phyloP scores from a whole-genome alignment of 2,113 vertebrate genomes.

The Plectropomus leopardus region DNA sequence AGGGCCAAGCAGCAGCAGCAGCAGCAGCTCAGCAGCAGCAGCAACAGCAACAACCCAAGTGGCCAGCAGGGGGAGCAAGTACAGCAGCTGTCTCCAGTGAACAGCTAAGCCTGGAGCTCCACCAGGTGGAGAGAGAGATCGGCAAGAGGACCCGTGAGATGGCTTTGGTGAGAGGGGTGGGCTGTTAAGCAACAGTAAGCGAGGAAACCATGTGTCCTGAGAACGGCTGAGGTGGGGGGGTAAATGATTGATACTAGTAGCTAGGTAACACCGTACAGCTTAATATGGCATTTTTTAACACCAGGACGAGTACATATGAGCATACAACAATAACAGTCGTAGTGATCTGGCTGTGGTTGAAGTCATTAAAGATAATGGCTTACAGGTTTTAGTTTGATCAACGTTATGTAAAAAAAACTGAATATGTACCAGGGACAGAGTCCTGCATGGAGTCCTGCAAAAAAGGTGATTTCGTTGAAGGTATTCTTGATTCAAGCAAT shows the following conservation, averaged over 20 bases:
- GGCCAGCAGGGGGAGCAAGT: slow-evolving; percentile 89
- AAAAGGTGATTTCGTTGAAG: too few species aligned
- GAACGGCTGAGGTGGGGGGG: background rate
- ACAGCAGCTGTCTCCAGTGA: slow-evolving; percentile 89
- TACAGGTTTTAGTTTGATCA: too few species aligned
- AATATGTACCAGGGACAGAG: background rate
- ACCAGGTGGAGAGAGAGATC: slow-evolving; percentile 97
- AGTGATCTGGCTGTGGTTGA: background rate
- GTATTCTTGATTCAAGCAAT: too few species aligned
- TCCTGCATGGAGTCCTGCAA: too few species aligned
- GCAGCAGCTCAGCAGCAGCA: slow-evolving; percentile 56
- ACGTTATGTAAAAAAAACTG: background rate
- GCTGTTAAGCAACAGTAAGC: background rate
- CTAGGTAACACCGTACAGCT: background rate
- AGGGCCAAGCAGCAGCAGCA: slow-evolving; percentile 72
- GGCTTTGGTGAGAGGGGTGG: slow-evolving; percentile 88
- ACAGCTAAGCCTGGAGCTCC: slow-evolving; percentile 96
- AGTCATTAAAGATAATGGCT: background rate
- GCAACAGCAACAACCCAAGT: slow-evolving; percentile 87
- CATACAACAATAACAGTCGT: background rate
- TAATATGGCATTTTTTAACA: background rate
- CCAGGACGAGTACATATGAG: background rate
- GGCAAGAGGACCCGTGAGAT: slow-evolving; percentile 96
- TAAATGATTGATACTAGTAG: too few species aligned
- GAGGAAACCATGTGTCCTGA: background rate